Percentiles rank a stretch among this genome's conserved stretches.
Conservation (phyloP, 2,888 invertebrate genomes). For the Physocephala rufipes region DNA sequence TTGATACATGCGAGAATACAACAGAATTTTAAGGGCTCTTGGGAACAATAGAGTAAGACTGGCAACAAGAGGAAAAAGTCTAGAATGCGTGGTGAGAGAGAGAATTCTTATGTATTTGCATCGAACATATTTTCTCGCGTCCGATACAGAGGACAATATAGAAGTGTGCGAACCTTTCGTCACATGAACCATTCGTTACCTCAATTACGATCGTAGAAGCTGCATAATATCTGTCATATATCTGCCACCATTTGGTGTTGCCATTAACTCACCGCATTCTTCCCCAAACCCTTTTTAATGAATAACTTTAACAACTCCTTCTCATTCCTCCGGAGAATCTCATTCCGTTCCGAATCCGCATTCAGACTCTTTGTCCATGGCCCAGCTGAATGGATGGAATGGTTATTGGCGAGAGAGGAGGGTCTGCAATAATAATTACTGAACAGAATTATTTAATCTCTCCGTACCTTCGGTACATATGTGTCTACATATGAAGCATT, state of each 20-base stretch:
- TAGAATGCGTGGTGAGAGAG: neutral
- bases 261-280: too few relatives aligned
- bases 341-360: too few relatives aligned
- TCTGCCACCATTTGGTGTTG: too few relatives aligned
- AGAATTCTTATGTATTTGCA: neutral
- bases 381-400: neutral
- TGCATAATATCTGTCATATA: too few relatives aligned
- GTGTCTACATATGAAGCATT: constrained; percentile 23
- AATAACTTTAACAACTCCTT: too few relatives aligned
- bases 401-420: too few relatives aligned
- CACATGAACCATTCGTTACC: neutral
- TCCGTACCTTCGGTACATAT: neutral
- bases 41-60: too few relatives aligned
- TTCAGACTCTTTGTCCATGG: neutral
- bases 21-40: neutral
- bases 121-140: too few relatives aligned
- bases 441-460: constrained; percentile 26
- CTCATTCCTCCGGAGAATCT: too few relatives aligned
- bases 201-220: too few relatives aligned
- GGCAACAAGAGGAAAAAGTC: neutral
- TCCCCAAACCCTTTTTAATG: too few relatives aligned
- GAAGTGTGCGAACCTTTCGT: neutral
- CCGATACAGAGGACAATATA: too few relatives aligned
- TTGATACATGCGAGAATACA: neutral
- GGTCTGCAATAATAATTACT: constrained; percentile 23